These are phyloP conservation scores for Enteromius viviparus DNA, from an alignment of 2,797 vertebrate genomes.

Conservation along the genomic window DNA sequence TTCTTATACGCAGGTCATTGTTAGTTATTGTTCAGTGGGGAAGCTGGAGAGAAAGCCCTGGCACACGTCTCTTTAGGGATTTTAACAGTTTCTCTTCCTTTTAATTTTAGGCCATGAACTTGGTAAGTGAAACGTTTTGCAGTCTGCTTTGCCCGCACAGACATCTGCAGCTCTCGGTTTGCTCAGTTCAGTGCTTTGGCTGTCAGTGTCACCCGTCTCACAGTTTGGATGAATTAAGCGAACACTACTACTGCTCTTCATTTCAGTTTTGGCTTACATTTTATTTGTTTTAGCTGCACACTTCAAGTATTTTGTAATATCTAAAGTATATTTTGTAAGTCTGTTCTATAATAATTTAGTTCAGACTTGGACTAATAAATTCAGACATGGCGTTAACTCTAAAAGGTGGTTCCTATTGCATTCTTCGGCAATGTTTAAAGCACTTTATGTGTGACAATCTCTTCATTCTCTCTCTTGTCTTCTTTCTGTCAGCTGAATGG, in stretches of 20 bases:
- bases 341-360: neutral
- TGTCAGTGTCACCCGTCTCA: slow-evolving; percentile 8
- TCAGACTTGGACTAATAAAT: neutral
- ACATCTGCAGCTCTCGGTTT: slow-evolving; percentile 36
- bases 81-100: slow-evolving; percentile 76
- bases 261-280: neutral
- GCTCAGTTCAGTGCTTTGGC: slow-evolving; percentile 32
- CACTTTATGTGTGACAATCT: neutral
- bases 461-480: neutral
- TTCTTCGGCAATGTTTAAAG: neutral
- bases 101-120: slow-evolving; percentile 83
- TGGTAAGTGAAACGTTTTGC: slow-evolving; percentile 80
- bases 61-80: slow-evolving; percentile 58
- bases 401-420: neutral
- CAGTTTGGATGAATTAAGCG: neutral
- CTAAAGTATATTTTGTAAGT: neutral
- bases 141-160: slow-evolving; percentile 66
- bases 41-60: neutral
- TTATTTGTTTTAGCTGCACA: neutral
- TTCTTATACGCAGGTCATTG: neutral
- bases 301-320: neutral
- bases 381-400: neutral
- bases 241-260: neutral
- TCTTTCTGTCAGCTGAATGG: neutral
- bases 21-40: neutral